Evolutionary conservation across 1,140 invertebrate species (phyloP), one percentile per base, ranked within the genome.

Genomic region (Lerema accius): DNA sequence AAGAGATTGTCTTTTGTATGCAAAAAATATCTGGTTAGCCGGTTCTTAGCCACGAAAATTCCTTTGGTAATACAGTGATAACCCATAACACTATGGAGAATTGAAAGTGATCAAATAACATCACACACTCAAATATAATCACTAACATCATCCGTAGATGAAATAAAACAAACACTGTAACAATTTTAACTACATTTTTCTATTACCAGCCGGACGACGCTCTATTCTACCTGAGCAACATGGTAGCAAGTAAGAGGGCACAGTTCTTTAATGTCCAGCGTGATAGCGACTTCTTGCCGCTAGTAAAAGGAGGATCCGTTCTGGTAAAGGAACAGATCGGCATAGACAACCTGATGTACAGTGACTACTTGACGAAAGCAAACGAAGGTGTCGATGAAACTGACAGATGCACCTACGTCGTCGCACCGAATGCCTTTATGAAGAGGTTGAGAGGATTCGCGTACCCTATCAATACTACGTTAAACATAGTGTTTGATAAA

Each of bases 331-430:
- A 96, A 72, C 88, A 91, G 19, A 92, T 93, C 0, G 93, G 92
- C 0, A 92, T 95, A 9, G 92, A 94, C 65, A 91, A 93, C 46
- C 78, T 95, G 9, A 93, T 96, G 78, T 95, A 94, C 49, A 76
- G 90, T 13, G 93, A 96, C 76, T 96, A 96, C 59, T 83, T 93
- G 16, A 92, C 90, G 48, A 94, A 95, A 66, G 92, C 93, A 0
- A 87, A 83, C 0, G 78, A 92, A 4, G 91, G 89, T 9, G 76
- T 93, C 0, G 87, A 91, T 3, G 95, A 96, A 76, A 84, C 87
- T 3, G 73, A 93, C 0, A 92, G 95, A 49, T 96, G 95, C 73
- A 93, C 93, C 0, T 96, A 94, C 73, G 95, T 96, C 0, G 92
- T 95, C 11, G 95, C 95, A 28, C 93, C 93, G 4, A 90, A 93